Evolutionary conservation across 2,797 vertebrate species (phyloP).

Genomic region (Fratercula arctica): DNA sequence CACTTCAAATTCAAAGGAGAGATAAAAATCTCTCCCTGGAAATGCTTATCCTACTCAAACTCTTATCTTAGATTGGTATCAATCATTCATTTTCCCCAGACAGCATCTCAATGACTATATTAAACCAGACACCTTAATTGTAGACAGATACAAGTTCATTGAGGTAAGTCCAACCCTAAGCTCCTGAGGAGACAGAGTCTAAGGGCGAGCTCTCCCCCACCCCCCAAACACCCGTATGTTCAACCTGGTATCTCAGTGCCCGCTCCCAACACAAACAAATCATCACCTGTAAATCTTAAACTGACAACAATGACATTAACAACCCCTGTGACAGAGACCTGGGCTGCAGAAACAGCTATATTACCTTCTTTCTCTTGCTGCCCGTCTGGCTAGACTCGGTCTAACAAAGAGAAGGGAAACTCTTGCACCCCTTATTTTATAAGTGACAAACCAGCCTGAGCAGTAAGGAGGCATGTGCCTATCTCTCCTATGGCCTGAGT

Average conservation of each 20-base stretch:
- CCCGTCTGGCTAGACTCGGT: background rate
- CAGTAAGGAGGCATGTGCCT: rapidly evolving
- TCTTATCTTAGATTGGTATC: constrained; percentile 64
- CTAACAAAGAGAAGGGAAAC: background rate
- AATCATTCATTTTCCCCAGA: constrained; percentile 62
- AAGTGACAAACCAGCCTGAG: background rate
- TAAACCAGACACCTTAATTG: constrained; percentile 55
- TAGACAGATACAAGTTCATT: constrained; percentile 36
- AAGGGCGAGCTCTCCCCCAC: background rate
- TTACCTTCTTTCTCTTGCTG: background rate
- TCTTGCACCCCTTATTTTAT: background rate
- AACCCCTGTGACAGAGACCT: background rate
- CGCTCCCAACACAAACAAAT: background rate
- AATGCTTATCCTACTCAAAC: constrained; percentile 57
- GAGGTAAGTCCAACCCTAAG: background rate
- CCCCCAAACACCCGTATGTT: background rate
- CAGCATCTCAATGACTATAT: constrained; percentile 45
- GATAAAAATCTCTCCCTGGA: constrained; percentile 65
- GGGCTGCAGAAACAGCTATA: background rate
- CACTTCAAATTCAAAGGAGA: constrained; percentile 54
- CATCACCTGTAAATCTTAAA: background rate
- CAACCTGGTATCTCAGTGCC: background rate
- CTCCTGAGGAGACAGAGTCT: background rate
- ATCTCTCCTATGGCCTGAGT: background rate
- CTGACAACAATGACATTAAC: background rate